Conservation (phyloP, 2,888 invertebrate genomes). For the Acronicta psi region DNA sequence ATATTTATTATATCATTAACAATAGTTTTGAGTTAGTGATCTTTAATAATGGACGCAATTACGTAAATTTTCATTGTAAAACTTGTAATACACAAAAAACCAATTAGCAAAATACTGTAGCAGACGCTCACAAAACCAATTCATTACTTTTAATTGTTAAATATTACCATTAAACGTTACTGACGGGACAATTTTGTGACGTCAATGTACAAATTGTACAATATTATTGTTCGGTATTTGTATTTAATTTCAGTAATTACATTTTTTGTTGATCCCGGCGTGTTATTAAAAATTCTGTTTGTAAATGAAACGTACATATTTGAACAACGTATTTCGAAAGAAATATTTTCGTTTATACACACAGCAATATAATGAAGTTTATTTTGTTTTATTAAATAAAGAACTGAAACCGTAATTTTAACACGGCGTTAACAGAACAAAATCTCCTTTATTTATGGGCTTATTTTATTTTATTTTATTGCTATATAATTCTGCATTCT, state of each 20-base stretch:
- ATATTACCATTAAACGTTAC: background rate
- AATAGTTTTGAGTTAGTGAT: background rate
- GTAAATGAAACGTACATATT: constrained; percentile 2
- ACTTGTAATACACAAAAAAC: background rate
- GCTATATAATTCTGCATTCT: no score
- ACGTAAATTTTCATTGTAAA: background rate
- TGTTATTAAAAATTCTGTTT: background rate
- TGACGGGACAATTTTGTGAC: background rate
- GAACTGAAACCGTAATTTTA: background rate
- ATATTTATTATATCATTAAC: background rate
- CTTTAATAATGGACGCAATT: background rate
- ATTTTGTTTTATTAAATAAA: background rate
- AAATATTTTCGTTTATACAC: constrained; percentile 1
- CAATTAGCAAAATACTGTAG: constrained; percentile 1
- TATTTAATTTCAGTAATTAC: constrained; percentile 12
- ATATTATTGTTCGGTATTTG: constrained; percentile 7
- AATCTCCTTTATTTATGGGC: no score
- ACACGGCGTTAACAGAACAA: no score
- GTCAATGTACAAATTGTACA: constrained; percentile 1
- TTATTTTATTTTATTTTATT: no score
- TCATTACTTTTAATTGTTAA: constrained; percentile 1
- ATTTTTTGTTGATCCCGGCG: constrained; percentile 2
- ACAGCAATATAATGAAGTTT: background rate
- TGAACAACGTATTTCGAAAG: background rate
- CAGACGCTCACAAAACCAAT: constrained; percentile 1